Percentiles rank a stretch among this genome's conserved stretches.
Conservation (phyloP, 2,113 vertebrate species). For the Centropristis striata region DNA sequence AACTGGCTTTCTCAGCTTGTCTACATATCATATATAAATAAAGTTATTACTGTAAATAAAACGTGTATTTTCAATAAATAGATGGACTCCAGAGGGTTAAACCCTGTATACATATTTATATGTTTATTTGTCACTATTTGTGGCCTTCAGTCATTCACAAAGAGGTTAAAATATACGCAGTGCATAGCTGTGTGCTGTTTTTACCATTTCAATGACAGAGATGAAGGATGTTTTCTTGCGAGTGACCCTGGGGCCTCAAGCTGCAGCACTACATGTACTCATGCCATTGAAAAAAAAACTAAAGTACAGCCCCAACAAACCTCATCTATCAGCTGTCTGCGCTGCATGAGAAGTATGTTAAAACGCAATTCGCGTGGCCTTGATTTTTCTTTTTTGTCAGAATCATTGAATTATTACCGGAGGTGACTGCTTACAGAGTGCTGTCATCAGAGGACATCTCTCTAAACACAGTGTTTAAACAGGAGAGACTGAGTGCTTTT, state of each 20-base stretch:
- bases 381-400: constrained; percentile 10
- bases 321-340: constrained; percentile 31
- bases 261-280: constrained; percentile 22
- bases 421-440: neutral
- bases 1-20: too few species aligned
- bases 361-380: constrained; percentile 13
- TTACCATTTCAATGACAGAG: constrained; percentile 13
- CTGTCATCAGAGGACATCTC: neutral
- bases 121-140: neutral
- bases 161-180: neutral
- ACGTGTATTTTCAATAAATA: too few species aligned
- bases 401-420: constrained; percentile 23
- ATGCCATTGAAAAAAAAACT: neutral
- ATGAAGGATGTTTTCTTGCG: constrained; percentile 47
- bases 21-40: too few species aligned
- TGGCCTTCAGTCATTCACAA: constrained; percentile 3
- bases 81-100: too few species aligned
- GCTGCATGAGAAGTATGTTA: constrained; percentile 5
- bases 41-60: too few species aligned
- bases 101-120: neutral
- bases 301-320: constrained; percentile 11
- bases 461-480: neutral
- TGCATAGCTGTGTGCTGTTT: neutral
- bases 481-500: neutral
- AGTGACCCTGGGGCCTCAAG: constrained; percentile 38